phyloP scores from a whole-genome alignment of 2,888 invertebrate genomes.

The Blastobasis lacticolella region DNA sequence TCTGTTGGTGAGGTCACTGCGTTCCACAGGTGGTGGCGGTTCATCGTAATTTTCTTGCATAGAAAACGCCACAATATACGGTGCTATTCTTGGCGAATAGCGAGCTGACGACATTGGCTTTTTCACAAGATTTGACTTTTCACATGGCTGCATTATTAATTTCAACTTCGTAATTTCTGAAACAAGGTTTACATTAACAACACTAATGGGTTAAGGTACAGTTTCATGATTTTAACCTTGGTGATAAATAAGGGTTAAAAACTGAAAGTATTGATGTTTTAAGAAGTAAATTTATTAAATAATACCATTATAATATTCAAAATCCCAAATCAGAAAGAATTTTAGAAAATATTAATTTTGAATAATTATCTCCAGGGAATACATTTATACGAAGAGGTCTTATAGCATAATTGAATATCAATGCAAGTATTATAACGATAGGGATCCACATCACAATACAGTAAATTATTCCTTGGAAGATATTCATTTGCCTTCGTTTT shows the following conservation, averaged over 20 bases:
- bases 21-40: slow-evolving; percentile 16
- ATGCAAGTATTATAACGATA: slow-evolving; percentile 26
- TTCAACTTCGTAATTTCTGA: slow-evolving; percentile 3
- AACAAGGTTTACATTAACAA: background rate
- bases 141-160: background rate
- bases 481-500: slow-evolving; percentile 23
- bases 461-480: slow-evolving; percentile 36
- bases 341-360: no score
- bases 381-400: no score
- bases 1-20: slow-evolving; percentile 19
- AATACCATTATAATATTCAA: slow-evolving; percentile 19
- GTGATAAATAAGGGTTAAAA: background rate
- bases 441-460: slow-evolving; percentile 47
- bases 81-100: slow-evolving; percentile 20
- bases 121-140: slow-evolving; percentile 6
- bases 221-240: no score
- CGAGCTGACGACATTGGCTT: slow-evolving; percentile 16
- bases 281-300: slow-evolving; percentile 12
- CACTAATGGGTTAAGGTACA: no score
- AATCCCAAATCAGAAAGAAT: slow-evolving; percentile 43
- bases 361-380: no score
- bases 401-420: slow-evolving; percentile 6
- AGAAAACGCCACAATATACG: slow-evolving; percentile 32
- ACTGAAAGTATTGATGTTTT: background rate
- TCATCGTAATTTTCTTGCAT: slow-evolving; percentile 31